Evolutionary conservation across 2,888 invertebrate species (phyloP), one percentile per base, ranked within the genome.

Genomic region (Spodoptera picta): DNA sequence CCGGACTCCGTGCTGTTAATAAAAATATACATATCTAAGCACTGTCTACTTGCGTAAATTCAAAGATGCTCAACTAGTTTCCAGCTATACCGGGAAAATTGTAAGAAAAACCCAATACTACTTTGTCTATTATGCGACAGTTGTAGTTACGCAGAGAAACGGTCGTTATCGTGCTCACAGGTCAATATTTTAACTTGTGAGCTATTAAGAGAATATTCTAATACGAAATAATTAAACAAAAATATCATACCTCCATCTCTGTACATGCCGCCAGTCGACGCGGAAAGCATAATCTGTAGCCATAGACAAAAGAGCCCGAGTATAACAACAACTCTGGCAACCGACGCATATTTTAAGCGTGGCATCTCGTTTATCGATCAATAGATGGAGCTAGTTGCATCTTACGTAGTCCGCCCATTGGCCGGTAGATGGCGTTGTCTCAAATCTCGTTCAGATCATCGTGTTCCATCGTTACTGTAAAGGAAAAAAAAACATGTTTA

Each of bases 281-380:
- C 91, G 0, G 93, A 89, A 63, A 93, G 83, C 91, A 94, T 91
- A 61, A 95, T 92, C 83, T 95, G 94, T 56, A 94, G 81, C 94
- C 94, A 95, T 6, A 94, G 73, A 77, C 92, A 91, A 65, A 94
- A 88, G 9, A 94, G 84, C 41, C 90, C 91, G 56, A 92, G 77
- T 57, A 94, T 91, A 52, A 94, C 90, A 51, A 93, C 79, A 58
- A 92, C 85, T 44, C 95, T 87, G 46, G 92, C 87, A 53, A 93
- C 80, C n/a, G 94, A 89, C 24, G 89, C 92, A 88, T 92, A 94
- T 82, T 89, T 91, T 78, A 95, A 70, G 49, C 95, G 90, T 70
- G 94, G 95, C 94, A 94, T 96, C 93, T 77, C 84, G 80, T 77
- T 62, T 74, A 63, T 79, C 83, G 83, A 54, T 69, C 84, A 53